Evolutionary conservation across 2,888 invertebrate genomes (phyloP), one percentile per base, ranked within the genome.

Genomic region (Athalia circularis): DNA sequence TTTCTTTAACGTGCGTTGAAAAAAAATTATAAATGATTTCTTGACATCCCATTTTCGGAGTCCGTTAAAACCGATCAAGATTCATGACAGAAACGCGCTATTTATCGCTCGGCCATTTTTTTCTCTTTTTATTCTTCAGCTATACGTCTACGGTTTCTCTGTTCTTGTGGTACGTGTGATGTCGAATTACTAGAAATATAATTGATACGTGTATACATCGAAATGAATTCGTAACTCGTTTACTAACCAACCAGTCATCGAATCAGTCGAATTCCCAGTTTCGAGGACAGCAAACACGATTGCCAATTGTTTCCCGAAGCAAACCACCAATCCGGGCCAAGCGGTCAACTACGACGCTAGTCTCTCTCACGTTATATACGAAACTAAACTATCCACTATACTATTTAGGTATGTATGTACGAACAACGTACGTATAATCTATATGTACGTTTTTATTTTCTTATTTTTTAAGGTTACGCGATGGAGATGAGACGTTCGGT

Each of bases 241-340:
- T 29, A 29, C 29, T 29, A 29, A 29, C 57, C 47, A 72, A 15
- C 54, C 68, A 54, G n/a, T 45, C 54, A 15, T 64, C 75, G 75
- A 75, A 75, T 75, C 75, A 75, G 62, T 75, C 75, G 75, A 75
- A 87, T 87, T 87, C 86, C 86, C 84, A 83, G 87, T 87, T 89
- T 89, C 89, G 88, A 89, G 88, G 88, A 88, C 88, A 85, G 84
- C 54, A 15, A 83, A 85, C 83, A 86, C 85, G 87, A 81, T 87
- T 89, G 89, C 88, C 88, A 88, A 88, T 87, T 83, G 85, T 81
- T 87, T 87, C 85, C 86, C 86, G 87, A 86, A 87, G 84, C 83
- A 82, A 85, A 85, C 77, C 29, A 29, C 29, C 84, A 84, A 87
- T 86, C 87, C 86, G 87, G 87, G 87, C 85, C 87, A 86, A 84